phyloP scores from a whole-genome alignment of 2,113 vertebrate species.

The Hypomesus transpacificus region DNA sequence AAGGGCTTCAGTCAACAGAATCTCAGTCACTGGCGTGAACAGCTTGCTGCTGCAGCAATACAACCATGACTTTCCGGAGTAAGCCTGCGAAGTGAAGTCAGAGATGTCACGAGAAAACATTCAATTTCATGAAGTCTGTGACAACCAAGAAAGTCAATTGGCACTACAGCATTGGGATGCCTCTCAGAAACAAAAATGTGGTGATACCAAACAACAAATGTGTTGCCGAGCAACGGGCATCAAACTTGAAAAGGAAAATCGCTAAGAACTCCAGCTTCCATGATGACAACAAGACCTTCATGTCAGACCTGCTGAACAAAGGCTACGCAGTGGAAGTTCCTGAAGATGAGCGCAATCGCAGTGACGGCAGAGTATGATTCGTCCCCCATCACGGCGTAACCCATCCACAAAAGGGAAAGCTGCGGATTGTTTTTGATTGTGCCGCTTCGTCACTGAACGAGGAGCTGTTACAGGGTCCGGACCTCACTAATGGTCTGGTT shows the following conservation, averaged over 20 bases:
- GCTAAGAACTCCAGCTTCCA: not conserved
- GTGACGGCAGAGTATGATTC: not conserved
- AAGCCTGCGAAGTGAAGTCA: not conserved
- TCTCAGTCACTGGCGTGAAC: constrained; percentile 10
- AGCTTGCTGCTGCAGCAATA: not conserved
- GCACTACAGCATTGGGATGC: constrained; percentile 11
- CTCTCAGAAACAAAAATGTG: not conserved
- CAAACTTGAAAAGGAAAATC: constrained; percentile 1
- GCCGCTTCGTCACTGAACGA: not conserved
- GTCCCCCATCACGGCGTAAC: not conserved
- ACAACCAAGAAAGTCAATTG: not conserved
- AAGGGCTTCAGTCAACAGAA: not conserved
- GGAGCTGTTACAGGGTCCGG: not conserved
- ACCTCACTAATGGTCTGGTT: not conserved
- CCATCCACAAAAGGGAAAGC: not conserved
- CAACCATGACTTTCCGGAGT: constrained; percentile 11
- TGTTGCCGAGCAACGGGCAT: not conserved
- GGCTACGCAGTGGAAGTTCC: constrained; percentile 6
- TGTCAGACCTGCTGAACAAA: constrained; percentile 9
- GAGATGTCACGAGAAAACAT: constrained; percentile 5
- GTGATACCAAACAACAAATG: constrained; percentile 7
- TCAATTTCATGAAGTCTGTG: constrained; percentile 8
- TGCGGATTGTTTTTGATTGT: too few relatives aligned
- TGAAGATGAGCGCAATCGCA: not conserved
- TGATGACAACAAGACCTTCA: constrained; percentile 7